Percentiles rank a stretch among this genome's conserved stretches.
phyloP scores from a whole-genome alignment of 2,888 invertebrate species.

The Epinotia ramella region DNA sequence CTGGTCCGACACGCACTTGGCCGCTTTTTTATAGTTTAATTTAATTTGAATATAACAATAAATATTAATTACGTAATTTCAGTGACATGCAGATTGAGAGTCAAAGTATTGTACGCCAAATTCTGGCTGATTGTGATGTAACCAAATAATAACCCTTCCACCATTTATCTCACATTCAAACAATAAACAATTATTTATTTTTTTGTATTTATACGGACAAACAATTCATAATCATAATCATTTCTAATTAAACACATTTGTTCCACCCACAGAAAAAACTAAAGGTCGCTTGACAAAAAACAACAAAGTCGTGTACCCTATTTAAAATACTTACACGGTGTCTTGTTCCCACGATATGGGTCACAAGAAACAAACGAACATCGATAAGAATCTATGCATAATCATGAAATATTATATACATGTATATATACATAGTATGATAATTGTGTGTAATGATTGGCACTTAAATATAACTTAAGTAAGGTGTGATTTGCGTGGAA shows the following conservation, averaged over 20 bases:
- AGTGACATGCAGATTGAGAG: too few relatives aligned
- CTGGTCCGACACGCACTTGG: too few relatives aligned
- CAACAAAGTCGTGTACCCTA: slow-evolving; percentile 12
- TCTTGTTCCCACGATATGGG: slow-evolving; percentile 24
- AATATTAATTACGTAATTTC: too few relatives aligned
- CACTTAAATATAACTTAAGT: slow-evolving; percentile 5
- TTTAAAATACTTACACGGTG: slow-evolving; percentile 11
- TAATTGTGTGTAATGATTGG: slow-evolving; percentile 14
- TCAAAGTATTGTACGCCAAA: too few relatives aligned
- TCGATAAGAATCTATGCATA: slow-evolving; percentile 37
- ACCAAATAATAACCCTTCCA: too few relatives aligned
- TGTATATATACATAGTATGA: background rate
- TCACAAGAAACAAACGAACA: slow-evolving; percentile 37
- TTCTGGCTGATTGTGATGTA: too few relatives aligned
- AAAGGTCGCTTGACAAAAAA: slow-evolving; percentile 41
- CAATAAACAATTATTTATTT: too few relatives aligned
- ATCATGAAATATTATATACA: slow-evolving; percentile 23
- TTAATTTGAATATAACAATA: too few relatives aligned
- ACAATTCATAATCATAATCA: slow-evolving; percentile 4
- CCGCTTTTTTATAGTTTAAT: too few relatives aligned
- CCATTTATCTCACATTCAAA: too few relatives aligned
- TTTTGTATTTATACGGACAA: background rate
- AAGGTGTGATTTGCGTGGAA: slow-evolving; percentile 4
- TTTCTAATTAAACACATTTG: slow-evolving; percentile 27
- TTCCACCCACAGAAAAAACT: slow-evolving; percentile 15